These are phyloP conservation scores for Vidua chalybeata DNA, from an alignment of 2,113 vertebrate genomes.

Conservation along the genomic window DNA sequence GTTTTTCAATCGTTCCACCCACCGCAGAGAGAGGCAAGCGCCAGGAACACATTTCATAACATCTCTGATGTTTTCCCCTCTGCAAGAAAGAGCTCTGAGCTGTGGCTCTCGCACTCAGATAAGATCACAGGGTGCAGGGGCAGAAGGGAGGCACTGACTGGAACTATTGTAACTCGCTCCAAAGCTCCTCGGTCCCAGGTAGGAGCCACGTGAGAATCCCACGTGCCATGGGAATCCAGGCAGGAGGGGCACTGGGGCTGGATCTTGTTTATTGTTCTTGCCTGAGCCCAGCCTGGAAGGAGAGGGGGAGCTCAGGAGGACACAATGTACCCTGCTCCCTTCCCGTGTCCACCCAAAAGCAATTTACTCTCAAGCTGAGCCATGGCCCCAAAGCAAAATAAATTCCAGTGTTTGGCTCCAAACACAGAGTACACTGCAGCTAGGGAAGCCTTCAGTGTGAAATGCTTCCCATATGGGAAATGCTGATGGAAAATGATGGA, in stretches of 20 bases:
- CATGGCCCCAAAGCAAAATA: not conserved
- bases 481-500: not conserved
- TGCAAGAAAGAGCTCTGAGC: not conserved
- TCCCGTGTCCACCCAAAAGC: not conserved
- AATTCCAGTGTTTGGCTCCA: rapidly evolving
- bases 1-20: not conserved
- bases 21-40: rapidly evolving
- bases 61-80: not conserved
- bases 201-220: not conserved
- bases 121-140: not conserved
- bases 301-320: not conserved
- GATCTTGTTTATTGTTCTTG: constrained; percentile 38
- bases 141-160: not conserved
- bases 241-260: not conserved
- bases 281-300: not conserved
- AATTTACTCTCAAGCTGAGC: not conserved
- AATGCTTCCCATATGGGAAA: not conserved
- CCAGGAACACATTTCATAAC: not conserved
- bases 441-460: not conserved
- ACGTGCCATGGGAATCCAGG: not conserved
- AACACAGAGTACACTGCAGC: not conserved
- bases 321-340: not conserved
- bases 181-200: not conserved
- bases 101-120: not conserved
- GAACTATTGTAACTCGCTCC: not conserved